Evolutionary conservation across 2,113 vertebrate genomes (phyloP).

Genomic region (Corydoras maculifer): DNA sequence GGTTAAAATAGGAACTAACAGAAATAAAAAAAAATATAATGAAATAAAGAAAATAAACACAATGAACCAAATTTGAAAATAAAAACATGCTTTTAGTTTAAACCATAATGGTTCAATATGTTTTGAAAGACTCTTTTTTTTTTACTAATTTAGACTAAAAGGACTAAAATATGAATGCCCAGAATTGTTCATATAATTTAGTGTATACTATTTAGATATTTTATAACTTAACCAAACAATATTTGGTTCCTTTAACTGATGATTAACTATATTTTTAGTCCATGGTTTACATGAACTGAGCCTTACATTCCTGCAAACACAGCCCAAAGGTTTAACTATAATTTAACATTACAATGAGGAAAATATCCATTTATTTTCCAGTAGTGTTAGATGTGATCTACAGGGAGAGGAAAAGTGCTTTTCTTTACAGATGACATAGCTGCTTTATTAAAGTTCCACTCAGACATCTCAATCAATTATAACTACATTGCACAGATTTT

Average conservation of each 20-base stretch:
- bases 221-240: background rate
- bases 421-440: constrained; percentile 76
- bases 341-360: constrained; percentile 57
- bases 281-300: constrained; percentile 5
- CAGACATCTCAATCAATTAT: constrained; percentile 81
- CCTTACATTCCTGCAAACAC: constrained; percentile 37
- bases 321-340: constrained; percentile 34
- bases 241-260: background rate
- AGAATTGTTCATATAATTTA: too few relatives aligned
- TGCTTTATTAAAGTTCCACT: constrained; percentile 71
- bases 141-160: too few relatives aligned
- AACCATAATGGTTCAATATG: too few relatives aligned
- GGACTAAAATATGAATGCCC: too few relatives aligned
- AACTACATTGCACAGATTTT: constrained; percentile 76
- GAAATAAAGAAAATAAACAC: too few relatives aligned
- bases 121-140: too few relatives aligned
- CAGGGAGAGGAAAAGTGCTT: constrained; percentile 70
- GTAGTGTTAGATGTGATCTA: constrained; percentile 63
- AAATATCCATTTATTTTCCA: constrained; percentile 67
- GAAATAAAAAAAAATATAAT: too few relatives aligned
- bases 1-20: too few relatives aligned
- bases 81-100: too few relatives aligned
- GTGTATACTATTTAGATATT: background rate
- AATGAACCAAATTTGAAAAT: too few relatives aligned
- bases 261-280: background rate